Evolutionary conservation across 1,140 invertebrate species (phyloP), one percentile per base, ranked within the genome.

Genomic region (Marisa cornuarietis): DNA sequence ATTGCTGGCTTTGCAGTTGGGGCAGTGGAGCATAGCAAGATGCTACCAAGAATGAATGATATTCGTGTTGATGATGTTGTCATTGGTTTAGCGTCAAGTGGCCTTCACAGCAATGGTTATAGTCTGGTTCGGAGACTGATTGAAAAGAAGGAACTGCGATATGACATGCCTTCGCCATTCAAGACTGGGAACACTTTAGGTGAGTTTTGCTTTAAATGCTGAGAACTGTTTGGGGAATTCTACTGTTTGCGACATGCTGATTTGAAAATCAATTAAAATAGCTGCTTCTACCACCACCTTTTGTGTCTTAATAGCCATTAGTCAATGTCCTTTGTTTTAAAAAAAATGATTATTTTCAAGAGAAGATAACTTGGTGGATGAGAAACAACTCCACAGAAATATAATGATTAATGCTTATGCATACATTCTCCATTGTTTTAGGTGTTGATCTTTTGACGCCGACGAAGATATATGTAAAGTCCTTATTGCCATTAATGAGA

Each of bases 51-150:
- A 78, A 92, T 93, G 10, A 91, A 93, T 49, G 93, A 94, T 22
- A 95, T 99, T 79, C 79, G 83, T 61, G 89, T 92, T 3, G 95
- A 95, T 18, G 98, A 99, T 90, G 91, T 95, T 79, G 92, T 99
- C 14, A 95, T 99, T 84, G 97, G 95, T 22, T 87, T 99, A 51
- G 93, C 95, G 0, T 99, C 97, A 0, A 87, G 84, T 85, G 97
- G 97, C 54, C 92, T 99, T 26, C 98, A 99, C 89, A 98, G 96
- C 88, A 99, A 99, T 90, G 98, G 98, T 0, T 99, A 97, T 91
- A 98, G 97, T 92, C 91, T 99, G 24, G 96, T 99, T 16, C 93
- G 98, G 79, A 96, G 95, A 87, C 92, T 99, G 24, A 93, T 98
- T 83, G 94, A 95, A 87, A 92, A 94, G 26, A 87, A 92, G 3